Base-by-base conservation (phyloP, 2,113 vertebrate genomes). In the Apteryx mantelli region DNA sequence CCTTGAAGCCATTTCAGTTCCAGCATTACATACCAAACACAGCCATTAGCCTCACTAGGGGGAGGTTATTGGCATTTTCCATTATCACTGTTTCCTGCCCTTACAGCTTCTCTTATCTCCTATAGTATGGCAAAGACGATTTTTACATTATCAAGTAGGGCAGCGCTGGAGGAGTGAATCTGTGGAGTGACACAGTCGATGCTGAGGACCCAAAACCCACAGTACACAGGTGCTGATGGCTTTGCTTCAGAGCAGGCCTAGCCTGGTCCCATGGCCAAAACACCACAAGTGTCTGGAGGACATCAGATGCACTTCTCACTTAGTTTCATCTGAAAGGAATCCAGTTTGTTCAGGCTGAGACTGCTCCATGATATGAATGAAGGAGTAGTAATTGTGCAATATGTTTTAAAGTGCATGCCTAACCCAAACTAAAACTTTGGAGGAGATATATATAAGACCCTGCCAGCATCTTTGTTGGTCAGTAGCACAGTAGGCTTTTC, bases 221-320 rank as follows among this genome's bases (percentile, higher is more conserved):
- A 0, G 25, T 68, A 21, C 1, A 1, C 2, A 5, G 5, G 18
- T 15, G 18, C 48, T 3, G 1, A 11, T 3, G 44, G 48, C 74
- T 64, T 50, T 9, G 8, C 34, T 32, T 68, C 60, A 42, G 44
- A 89, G 69, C 10, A 15, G 36, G 46, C 5, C 42, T 13, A 25
- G 38, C 81, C 64, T 26, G 53, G 52, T 56, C 32, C 52, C 19
- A 36, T 9, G 44, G 58, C 38, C 69, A 36, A 5, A 6, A 5
- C 2, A 5, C 38, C 56, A 76, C 36, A 3, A 0, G 17, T 20
- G 58, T n/a, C 11, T 34, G n/a, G 40, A 69, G 42, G 25, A 52
- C 25, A 38, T 11, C 18, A 24, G n/a, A 40, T 22, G 7, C 21
- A 8, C 16, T 73, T 73, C 58, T 53, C 32, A 15, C 65, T 22